Evolutionary conservation across 1,140 invertebrate genomes (phyloP), one percentile per base, ranked within the genome.

Genomic region (Parapsyche elsis): DNA sequence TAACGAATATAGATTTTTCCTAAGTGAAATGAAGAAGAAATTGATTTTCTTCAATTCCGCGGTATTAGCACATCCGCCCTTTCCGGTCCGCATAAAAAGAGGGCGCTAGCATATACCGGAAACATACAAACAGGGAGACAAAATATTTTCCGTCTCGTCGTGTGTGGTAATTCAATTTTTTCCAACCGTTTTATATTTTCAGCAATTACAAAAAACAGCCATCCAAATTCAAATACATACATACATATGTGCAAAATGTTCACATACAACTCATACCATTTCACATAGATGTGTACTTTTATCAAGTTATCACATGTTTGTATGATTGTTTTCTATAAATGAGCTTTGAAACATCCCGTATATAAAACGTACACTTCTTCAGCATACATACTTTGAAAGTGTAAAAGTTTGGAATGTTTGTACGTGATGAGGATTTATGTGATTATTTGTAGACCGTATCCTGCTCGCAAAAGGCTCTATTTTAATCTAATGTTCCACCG

Each of bases 361-460:
- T 7, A 38, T 38, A 7, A 38, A 7, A 38, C 1, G 30, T n/a
- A n/a, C n/a, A n/a, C 30, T 38, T 38, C 30, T 38, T 38, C 30
- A 7, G 30, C 30, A n/a, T n/a, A n/a, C 30, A 38, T n/a, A 38
- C 7, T 38, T 38, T 7, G 30, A 38, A 38, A 38, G 2, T 38
- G 30, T 38, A 38, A 38, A 38, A 38, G 30, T 38, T 7, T 7
- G 7, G 30, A 7, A 19, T 61, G n/a, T 71, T 23, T 19, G 10
- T 71, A 44, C 71, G 38, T 74, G 71, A 74, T 74, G 19, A 74
- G 45, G 71, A 49, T 74, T 74, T 74, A 74, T 30, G 38, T 44
- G 71, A 75, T 75, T 75, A 75, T 75, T 57, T 24, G 30, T 1
- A 53, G 23, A 70, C 24, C 16, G 64, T 57, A 57, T n/a, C 19